These are phyloP conservation scores for Diplosoma virens DNA, from an alignment of 23 tunicate species.

Conservation along the genomic window DNA sequence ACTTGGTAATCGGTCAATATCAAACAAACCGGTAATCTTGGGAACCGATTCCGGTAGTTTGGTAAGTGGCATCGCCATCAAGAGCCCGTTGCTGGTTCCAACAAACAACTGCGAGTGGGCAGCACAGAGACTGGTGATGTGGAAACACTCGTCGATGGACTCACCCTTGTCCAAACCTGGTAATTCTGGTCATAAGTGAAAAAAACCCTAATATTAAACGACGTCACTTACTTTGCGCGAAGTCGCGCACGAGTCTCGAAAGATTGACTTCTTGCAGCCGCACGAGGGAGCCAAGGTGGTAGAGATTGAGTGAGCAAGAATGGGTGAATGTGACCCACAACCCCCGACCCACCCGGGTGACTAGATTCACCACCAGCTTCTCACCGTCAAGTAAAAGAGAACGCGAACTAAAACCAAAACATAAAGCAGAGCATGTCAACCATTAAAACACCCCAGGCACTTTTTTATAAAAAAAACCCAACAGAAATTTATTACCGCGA, in stretches of 20 bases:
- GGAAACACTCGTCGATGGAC: constrained; percentile 28
- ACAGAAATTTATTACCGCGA: too few species aligned
- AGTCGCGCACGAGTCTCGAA: constrained; percentile 64
- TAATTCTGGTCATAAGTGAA: background rate
- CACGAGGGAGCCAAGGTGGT: constrained; percentile 64
- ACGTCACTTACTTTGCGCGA: constrained; percentile 67
- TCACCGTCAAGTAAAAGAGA: constrained; percentile 45
- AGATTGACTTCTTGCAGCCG: constrained; percentile 76
- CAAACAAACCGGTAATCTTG: constrained; percentile 74
- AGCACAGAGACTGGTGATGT: constrained; percentile 60
- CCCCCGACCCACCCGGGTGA: constrained; percentile 74
- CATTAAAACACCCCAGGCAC: background rate
- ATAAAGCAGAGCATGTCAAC: background rate
- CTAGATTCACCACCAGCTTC: constrained; percentile 49
- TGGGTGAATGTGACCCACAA: constrained; percentile 85
- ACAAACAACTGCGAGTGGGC: constrained; percentile 75
- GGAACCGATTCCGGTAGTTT: constrained; percentile 87
- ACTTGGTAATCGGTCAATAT: background rate
- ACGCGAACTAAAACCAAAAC: constrained; percentile 28
- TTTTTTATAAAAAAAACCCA: too few species aligned
- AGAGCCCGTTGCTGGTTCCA: constrained; percentile 79
- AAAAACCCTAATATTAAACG: too few species aligned
- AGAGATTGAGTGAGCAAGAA: constrained; percentile 60
- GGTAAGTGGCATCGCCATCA: constrained; percentile 84
- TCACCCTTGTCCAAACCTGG: constrained; percentile 41